Evolutionary conservation across 2,113 vertebrate species (phyloP).

Genomic region (Sylvilagus bachmani): DNA sequence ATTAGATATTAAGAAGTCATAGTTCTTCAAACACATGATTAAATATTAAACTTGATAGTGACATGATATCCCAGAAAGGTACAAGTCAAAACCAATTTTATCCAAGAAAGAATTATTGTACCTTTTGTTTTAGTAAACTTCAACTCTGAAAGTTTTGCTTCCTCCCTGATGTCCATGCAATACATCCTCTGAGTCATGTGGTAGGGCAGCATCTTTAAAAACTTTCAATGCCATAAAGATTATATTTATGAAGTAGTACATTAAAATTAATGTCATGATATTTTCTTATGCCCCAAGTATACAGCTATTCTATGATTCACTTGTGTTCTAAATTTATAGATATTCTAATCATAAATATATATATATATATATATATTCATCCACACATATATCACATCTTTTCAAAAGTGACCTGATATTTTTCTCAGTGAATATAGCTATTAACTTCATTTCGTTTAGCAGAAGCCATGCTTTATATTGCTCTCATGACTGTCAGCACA

Average conservation of each 20-base stretch:
- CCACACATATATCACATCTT: not conserved
- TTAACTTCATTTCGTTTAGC: not conserved
- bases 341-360: not conserved
- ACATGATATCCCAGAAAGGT: not conserved
- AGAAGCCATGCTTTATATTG: not conserved
- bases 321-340: not conserved
- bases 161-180: not conserved
- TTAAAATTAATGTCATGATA: not conserved
- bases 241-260: not conserved
- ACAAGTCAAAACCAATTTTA: not conserved
- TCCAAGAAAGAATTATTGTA: constrained; percentile 4
- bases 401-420: not conserved
- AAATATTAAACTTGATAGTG: not conserved
- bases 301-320: not conserved
- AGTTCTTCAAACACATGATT: constrained; percentile 11
- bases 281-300: constrained; percentile 20
- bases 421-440: not conserved
- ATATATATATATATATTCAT: not conserved
- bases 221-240: not conserved
- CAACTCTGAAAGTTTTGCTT: not conserved
- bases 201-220: not conserved
- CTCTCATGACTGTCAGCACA: not conserved
- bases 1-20: constrained; percentile 35
- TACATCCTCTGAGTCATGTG: not conserved
- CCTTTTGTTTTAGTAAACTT: not conserved